Evolutionary conservation across 2,113 vertebrate species (phyloP).

Genomic region (Epinephelus fuscoguttatus): DNA sequence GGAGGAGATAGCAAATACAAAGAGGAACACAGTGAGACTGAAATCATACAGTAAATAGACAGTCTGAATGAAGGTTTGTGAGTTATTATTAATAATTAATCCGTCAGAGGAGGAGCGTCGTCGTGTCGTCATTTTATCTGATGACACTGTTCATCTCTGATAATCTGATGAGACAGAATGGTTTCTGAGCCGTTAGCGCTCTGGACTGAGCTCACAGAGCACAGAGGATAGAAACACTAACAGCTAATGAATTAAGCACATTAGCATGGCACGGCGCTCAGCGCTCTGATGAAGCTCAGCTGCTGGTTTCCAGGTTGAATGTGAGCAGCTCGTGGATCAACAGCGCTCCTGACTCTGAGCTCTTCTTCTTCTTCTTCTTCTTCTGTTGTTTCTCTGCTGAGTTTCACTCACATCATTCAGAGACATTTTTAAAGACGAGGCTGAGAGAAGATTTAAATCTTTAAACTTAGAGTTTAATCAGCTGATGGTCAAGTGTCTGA

Average conservation of each 20-base stretch:
- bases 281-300: slow-evolving; percentile 37
- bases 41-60: too few species aligned
- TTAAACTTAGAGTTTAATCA: too few species aligned
- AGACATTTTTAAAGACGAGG: too few species aligned
- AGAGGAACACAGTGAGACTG: too few species aligned
- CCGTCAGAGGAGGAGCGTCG: not conserved
- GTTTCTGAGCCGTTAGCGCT: slow-evolving; percentile 33
- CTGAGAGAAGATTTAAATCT: too few species aligned
- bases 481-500: too few species aligned
- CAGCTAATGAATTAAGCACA: slow-evolving; percentile 46
- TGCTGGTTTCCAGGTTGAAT: slow-evolving; percentile 44
- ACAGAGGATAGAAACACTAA: slow-evolving; percentile 38
- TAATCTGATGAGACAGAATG: not conserved
- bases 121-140: slow-evolving; percentile 11
- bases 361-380: slow-evolving; percentile 26
- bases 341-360: not conserved
- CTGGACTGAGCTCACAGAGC: slow-evolving; percentile 12
- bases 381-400: slow-evolving; percentile 10
- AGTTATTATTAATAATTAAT: slow-evolving; percentile 14
- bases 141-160: not conserved
- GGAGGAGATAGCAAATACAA: too few species aligned
- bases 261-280: not conserved
- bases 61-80: too few species aligned
- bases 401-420: not conserved
- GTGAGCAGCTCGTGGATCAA: slow-evolving; percentile 45